These are phyloP conservation scores for Acipenser oxyrinchus DNA, from an alignment of 2,797 vertebrate species.

Conservation along the genomic window DNA sequence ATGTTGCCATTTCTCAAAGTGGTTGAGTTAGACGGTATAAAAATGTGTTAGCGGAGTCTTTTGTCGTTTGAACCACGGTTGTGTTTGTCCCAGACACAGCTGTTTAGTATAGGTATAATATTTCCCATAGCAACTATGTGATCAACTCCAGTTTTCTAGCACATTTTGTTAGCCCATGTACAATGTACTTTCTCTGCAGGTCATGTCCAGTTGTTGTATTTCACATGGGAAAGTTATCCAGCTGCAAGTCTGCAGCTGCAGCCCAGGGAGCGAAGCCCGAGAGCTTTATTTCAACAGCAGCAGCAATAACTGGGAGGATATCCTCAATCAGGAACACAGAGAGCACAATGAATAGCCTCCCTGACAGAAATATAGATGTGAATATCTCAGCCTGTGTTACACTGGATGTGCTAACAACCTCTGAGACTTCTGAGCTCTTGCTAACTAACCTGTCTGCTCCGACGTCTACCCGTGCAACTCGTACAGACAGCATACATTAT, in stretches of 20 bases:
- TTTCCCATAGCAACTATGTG: too few species aligned
- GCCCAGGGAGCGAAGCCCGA: conserved; percentile 50
- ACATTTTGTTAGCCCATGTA: not conserved
- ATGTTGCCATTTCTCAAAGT: too few species aligned
- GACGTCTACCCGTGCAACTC: too few species aligned
- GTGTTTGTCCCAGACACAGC: too few species aligned
- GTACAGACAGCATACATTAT: too few species aligned
- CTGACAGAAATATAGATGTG: conserved; percentile 67
- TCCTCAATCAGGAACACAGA: conserved; percentile 68
- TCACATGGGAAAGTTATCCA: conserved; percentile 48
- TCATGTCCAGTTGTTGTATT: conserved; percentile 17
- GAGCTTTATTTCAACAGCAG: conserved; percentile 46
- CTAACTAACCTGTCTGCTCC: too few species aligned
- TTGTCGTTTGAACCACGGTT: too few species aligned
- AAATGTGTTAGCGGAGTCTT: too few species aligned
- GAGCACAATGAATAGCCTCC: conserved; percentile 62
- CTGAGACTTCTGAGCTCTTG: conserved; percentile 35
- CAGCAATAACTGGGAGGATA: conserved; percentile 69
- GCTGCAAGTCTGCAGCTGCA: conserved; percentile 33
- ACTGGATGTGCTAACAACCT: conserved; percentile 63
- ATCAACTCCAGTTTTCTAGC: too few species aligned
- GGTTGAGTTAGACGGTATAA: too few species aligned
- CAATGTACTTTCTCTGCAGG: conserved; percentile 11
- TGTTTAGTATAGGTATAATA: too few species aligned
- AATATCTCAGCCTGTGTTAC: conserved; percentile 29